Base-by-base conservation (phyloP, 2,888 invertebrate genomes). In the Prosopocoilus inquinatus region DNA sequence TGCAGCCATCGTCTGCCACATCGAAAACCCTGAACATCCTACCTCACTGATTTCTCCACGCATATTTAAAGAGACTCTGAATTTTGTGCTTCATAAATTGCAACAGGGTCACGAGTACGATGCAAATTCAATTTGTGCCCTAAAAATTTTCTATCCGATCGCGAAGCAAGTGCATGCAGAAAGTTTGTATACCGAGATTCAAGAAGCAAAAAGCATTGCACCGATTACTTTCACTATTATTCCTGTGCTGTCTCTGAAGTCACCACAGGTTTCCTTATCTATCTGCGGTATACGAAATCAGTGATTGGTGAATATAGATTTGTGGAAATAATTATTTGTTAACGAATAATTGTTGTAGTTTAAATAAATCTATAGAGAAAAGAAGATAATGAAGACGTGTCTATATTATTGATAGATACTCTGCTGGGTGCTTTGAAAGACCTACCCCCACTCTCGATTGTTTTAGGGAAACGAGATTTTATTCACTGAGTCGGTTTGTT, bases 1-100 rank as follows among this genome's bases (percentile, higher is more conserved):
- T 56, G 89, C 91, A 1, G 90, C 91, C 2, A 87, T 92, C 67
- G 90, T 93, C 11, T 92, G 92, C 73, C 89, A 90, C 70, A 85
- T 92, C 34, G 79, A 78, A 61, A 70, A 79, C 49, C 74, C 76
- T 33, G 78, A 79, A 59, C 73, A 74, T 49, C 75, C 75, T 56
- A 73, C 74, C 51, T 75, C 77, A 61, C 75, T 75, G 43, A 69
- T 84, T 4, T 80, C 77, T 9, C 69, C 73, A 32, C 77, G 78
- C 51, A 79, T 83, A 64, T 73, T 84, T 57, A 76, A 77, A 44
- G 84, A 85, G 67, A 79, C 82, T 53, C 75, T 86, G 50, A 79
- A 80, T 46, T 86, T 86, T 56, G 68, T 72, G 1, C 55, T 78
- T 38, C 67, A 72, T 38, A 72, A 84, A 80, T 68, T 83, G 76